Conservation (phyloP, 2,797 vertebrate species). For the Typhlichthys subterraneus region DNA sequence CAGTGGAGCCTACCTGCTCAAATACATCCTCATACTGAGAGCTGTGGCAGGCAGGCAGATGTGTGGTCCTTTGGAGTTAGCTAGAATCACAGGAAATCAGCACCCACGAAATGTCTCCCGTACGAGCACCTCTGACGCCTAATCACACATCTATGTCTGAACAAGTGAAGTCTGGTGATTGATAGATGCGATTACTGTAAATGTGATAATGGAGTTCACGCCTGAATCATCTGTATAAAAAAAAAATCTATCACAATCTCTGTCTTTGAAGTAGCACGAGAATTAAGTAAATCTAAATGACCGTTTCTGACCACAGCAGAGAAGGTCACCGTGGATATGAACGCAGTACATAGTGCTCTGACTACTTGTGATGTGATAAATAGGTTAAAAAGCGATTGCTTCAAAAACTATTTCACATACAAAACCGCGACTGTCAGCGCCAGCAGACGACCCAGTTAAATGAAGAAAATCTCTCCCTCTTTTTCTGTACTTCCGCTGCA, state of each 20-base stretch:
- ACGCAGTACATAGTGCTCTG: conserved; percentile 22
- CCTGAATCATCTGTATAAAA: background rate
- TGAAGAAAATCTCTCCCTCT: conserved; percentile 29
- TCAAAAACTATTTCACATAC: conserved; percentile 45
- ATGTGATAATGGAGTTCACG: conserved; percentile 37
- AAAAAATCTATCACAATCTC: background rate
- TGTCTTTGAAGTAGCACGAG: conserved; percentile 39
- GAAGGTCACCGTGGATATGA: conserved; percentile 30
- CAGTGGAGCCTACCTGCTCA: conserved; percentile 4
- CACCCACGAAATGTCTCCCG: conserved; percentile 23
- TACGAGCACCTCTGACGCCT: conserved; percentile 3
- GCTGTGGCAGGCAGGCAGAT: background rate
- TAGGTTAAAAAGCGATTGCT: conserved; percentile 62
- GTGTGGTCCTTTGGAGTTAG: conserved; percentile 12
- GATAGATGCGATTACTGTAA: conserved; percentile 22
- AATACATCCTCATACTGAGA: conserved; percentile 34
- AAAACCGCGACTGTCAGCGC: conserved; percentile 39
- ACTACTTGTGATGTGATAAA: conserved; percentile 57
- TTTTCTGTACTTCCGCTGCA: conserved; percentile 52
- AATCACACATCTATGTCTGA: background rate
- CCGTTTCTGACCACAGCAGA: conserved; percentile 38
- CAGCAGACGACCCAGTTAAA: conserved; percentile 1
- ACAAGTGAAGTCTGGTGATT: conserved; percentile 1
- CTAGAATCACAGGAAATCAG: conserved; percentile 19
- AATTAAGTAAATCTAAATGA: conserved; percentile 71